These are phyloP conservation scores for Hiodon alosoides DNA, from an alignment of 2,113 vertebrate species.

Conservation along the genomic window DNA sequence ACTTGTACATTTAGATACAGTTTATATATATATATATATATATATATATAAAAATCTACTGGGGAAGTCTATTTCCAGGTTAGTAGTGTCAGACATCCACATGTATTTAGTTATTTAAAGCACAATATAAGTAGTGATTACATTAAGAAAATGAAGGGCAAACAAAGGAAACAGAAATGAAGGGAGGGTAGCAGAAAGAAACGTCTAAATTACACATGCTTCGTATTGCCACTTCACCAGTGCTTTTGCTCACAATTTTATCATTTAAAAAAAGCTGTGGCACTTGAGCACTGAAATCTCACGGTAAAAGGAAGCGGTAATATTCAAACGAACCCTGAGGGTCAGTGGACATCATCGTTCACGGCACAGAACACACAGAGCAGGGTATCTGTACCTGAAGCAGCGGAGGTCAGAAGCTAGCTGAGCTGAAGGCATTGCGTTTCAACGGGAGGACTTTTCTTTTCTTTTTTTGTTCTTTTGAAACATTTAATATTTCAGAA, in stretches of 20 bases:
- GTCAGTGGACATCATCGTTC: constrained; percentile 24
- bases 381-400: constrained; percentile 22
- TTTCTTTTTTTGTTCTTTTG: constrained; percentile 21
- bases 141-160: constrained; percentile 28
- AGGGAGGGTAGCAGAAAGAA: constrained; percentile 26
- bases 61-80: constrained; percentile 39
- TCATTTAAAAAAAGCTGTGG: neutral
- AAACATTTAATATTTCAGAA: constrained; percentile 23
- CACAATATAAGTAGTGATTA: constrained; percentile 48
- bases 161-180: constrained; percentile 31
- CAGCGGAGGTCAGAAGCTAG: constrained; percentile 1
- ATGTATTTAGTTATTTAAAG: constrained; percentile 45
- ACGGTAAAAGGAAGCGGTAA: constrained; percentile 22
- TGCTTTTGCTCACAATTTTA: constrained; percentile 12
- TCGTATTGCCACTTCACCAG: constrained; percentile 10
- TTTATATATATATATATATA: constrained; percentile 19
- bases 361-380: constrained; percentile 24
- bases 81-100: constrained; percentile 58
- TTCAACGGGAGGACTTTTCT: constrained; percentile 2
- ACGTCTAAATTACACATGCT: constrained; percentile 21
- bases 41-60: constrained; percentile 32
- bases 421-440: constrained; percentile 3
- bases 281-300: constrained; percentile 22
- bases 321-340: constrained; percentile 31
- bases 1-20: constrained; percentile 25